A percentile compares a stretch with the other conserved stretches of the same genome.
Conservation (phyloP, 2,113 vertebrate genomes). For the Pterocles orientalis region DNA sequence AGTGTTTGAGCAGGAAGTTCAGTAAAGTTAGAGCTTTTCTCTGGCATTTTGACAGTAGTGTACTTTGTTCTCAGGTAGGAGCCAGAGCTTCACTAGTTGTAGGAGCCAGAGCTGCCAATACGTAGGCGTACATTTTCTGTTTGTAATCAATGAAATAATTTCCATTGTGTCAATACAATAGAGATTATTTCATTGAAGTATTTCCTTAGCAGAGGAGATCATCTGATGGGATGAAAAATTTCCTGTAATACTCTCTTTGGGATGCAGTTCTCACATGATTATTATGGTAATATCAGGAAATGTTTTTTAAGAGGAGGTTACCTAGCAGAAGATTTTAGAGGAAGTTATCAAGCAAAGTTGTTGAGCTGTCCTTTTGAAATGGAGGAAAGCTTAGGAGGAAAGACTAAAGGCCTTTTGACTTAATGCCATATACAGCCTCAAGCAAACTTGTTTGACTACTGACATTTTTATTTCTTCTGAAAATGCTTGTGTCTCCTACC, state of each 20-base stretch:
- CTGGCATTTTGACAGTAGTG: background rate
- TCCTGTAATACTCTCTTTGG: background rate
- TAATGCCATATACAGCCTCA: background rate
- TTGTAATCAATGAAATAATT: background rate
- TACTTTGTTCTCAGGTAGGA: background rate
- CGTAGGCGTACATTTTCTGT: rapidly evolving
- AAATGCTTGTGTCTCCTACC: background rate
- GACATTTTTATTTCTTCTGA: background rate
- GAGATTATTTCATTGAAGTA: background rate
- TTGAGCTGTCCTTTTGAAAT: background rate
- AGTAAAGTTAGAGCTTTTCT: background rate
- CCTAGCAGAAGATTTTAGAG: background rate
- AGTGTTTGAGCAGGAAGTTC: background rate
- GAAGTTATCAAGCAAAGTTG: background rate
- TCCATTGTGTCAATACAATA: background rate
- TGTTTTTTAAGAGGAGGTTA: background rate
- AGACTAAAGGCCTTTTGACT: background rate
- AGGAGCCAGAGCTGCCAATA: background rate
- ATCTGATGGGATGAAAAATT: background rate
- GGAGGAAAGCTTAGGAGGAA: background rate
- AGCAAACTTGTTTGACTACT: background rate
- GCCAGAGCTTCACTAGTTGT: background rate
- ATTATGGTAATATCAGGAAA: background rate
- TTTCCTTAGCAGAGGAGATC: background rate
- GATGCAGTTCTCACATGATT: background rate